Conservation (phyloP, 2,888 invertebrate genomes). For the Blastobasis lacticolella region DNA sequence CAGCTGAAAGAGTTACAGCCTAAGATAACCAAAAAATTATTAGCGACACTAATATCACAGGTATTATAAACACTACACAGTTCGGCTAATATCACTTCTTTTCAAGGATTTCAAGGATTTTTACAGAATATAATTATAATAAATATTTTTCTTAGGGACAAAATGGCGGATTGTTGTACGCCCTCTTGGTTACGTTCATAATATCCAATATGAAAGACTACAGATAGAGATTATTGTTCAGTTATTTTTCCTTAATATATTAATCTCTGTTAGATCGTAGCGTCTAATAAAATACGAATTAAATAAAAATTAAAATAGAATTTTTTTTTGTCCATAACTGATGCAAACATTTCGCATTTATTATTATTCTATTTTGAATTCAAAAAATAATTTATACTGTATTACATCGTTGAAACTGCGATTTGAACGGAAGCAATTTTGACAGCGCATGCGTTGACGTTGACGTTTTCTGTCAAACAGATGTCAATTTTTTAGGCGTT, state of each 20-base stretch:
- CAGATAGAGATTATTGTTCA: conserved; percentile 18
- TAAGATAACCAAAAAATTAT: conserved; percentile 56
- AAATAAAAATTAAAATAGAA: too few species aligned
- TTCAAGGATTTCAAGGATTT: conserved; percentile 56
- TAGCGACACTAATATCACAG: conserved; percentile 70
- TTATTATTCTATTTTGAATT: too few species aligned
- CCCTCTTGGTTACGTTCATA: conserved; percentile 52
- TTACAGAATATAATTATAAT: conserved; percentile 48
- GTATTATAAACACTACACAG: conserved; percentile 58
- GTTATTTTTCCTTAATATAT: too few species aligned
- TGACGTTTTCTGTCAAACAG: not conserved
- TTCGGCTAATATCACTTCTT: conserved; percentile 57
- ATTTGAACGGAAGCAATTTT: not conserved
- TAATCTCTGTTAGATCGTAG: too few species aligned
- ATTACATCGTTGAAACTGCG: too few species aligned
- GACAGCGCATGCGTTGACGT: conserved; percentile 15
- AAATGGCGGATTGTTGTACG: conserved; percentile 73
- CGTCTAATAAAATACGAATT: too few species aligned
- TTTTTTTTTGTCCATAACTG: too few species aligned
- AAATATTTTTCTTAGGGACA: conserved; percentile 62
- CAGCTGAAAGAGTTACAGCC: conserved; percentile 40
- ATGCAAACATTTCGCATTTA: too few species aligned
- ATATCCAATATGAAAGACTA: too few species aligned
- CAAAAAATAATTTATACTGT: too few species aligned
- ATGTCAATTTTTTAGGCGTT: too few species aligned